A percentile compares a stretch with the other conserved stretches of the same genome.
phyloP scores from a whole-genome alignment of 2,888 invertebrate species.

The Pseudolycoriella hygida region DNA sequence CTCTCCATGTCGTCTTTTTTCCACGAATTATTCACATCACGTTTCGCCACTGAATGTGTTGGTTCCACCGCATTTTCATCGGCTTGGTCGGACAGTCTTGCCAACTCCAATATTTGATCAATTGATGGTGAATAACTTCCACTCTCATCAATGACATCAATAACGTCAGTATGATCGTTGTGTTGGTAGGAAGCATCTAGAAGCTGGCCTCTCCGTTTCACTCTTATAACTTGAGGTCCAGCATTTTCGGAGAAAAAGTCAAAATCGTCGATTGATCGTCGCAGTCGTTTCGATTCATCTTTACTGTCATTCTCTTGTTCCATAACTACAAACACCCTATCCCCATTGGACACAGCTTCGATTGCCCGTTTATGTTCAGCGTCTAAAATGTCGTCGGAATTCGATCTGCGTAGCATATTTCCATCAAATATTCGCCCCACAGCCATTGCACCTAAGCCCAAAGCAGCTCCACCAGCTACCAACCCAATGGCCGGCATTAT shows the following conservation, averaged over 20 bases:
- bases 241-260: constrained; percentile 8
- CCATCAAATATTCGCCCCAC: constrained; percentile 53
- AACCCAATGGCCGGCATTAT: constrained; percentile 58
- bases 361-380: constrained; percentile 40
- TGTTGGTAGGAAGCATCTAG: neutral
- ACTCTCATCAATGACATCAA: constrained; percentile 4
- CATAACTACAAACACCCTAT: constrained; percentile 1
- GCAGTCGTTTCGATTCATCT: neutral
- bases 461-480: constrained; percentile 66
- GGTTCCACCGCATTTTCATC: constrained; percentile 14
- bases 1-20: constrained; percentile 28
- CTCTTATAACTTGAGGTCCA: neutral
- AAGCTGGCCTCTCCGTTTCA: neutral
- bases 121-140: neutral
- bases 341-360: constrained; percentile 17
- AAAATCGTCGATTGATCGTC: constrained; percentile 8
- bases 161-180: constrained; percentile 3
- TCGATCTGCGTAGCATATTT: constrained; percentile 25
- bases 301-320: neutral
- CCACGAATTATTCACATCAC: constrained; percentile 14
- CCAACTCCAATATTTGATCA: constrained; percentile 15
- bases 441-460: constrained; percentile 65
- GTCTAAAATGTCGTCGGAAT: constrained; percentile 23
- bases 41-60: constrained; percentile 6
- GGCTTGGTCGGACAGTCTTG: constrained; percentile 10